Base-by-base conservation (phyloP, 2,888 invertebrate genomes). In the Maniola hyperantus region DNA sequence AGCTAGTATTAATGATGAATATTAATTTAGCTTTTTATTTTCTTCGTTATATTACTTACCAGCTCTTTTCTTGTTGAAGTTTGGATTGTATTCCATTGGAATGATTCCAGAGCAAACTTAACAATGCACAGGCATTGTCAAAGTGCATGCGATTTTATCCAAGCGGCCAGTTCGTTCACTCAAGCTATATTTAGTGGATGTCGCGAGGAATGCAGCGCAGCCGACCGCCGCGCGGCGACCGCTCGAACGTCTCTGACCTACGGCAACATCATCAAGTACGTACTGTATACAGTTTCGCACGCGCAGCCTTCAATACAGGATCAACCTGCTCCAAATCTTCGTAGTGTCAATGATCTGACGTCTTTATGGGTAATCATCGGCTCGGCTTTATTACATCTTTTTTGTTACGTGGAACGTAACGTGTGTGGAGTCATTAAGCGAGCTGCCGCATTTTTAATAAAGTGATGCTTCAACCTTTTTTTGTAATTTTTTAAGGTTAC, bases 111-210 rank as follows among this genome's bases (percentile, higher is more conserved):
- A 63, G 60, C 44, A 50, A 60, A 61, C 48, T 65, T 65, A 65
- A 61, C 65, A 61, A 53, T 60, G 60, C 48, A 46, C 58, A 48
- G 64, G 65, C 64, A 70, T 68, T 71, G 68, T 71, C 73, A 66
- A 73, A 69, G 73, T 72, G 73, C 71, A 55, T 64, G 70, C 63
- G 63, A 63, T 71, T 66, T 70, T 71, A 73, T 67, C 70, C 69
- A 67, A 75, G 75, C 76, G 78, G 67, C 74, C 83, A 87, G 90
- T 91, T 89, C 89, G 90, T 89, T 91, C 90, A 90, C 91, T 85
- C 75, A 80, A 79, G 87, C 89, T 91, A 91, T 90, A 91, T 91
- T 90, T 91, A 91, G 90, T 89, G 83, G 80, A 79, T 82, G 83
- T 82, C 75, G 78, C 50, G 36, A 39, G 77, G 71, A 76, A 76